Evolutionary conservation across 1,140 invertebrate species (phyloP).

Genomic region (Galendromus occidentalis): DNA sequence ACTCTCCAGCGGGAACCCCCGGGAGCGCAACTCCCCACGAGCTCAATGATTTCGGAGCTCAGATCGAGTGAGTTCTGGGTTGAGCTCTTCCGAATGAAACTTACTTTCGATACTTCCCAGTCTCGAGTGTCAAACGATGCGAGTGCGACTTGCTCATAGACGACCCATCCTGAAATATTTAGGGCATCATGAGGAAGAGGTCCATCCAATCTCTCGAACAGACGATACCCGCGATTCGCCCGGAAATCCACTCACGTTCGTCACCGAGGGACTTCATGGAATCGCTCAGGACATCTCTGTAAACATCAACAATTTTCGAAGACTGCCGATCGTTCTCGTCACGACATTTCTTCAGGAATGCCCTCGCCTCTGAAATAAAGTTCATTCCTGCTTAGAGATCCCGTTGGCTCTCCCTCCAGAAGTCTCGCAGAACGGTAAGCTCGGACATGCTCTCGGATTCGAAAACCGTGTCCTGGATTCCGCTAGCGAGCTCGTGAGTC

Average conservation of each 20-base stretch:
- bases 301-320: conserved; percentile 65
- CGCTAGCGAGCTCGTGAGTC: too few species aligned
- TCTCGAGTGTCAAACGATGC: conserved; percentile 72
- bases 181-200: too few species aligned
- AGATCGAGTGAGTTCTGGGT: too few species aligned
- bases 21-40: not conserved
- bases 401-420: too few species aligned
- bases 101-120: conserved; percentile 46
- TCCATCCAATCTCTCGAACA: too few species aligned
- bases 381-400: not conserved
- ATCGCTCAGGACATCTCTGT: conserved; percentile 50
- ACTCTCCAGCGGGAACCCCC: too few species aligned
- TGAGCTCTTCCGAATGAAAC: conserved; percentile 14
- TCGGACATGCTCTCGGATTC: too few species aligned
- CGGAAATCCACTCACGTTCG: conserved; percentile 75
- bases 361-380: conserved; percentile 45
- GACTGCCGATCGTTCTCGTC: conserved; percentile 77
- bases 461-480: too few species aligned
- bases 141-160: conserved; percentile 78
- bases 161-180: conserved; percentile 61
- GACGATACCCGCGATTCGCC: too few species aligned
- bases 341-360: conserved; percentile 62
- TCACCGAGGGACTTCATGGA: conserved; percentile 63
- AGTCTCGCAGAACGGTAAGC: too few species aligned
- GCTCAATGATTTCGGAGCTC: not conserved